These are phyloP conservation scores for Amazona guildingii DNA, from an alignment of 2,113 vertebrate species.

Conservation along the genomic window DNA sequence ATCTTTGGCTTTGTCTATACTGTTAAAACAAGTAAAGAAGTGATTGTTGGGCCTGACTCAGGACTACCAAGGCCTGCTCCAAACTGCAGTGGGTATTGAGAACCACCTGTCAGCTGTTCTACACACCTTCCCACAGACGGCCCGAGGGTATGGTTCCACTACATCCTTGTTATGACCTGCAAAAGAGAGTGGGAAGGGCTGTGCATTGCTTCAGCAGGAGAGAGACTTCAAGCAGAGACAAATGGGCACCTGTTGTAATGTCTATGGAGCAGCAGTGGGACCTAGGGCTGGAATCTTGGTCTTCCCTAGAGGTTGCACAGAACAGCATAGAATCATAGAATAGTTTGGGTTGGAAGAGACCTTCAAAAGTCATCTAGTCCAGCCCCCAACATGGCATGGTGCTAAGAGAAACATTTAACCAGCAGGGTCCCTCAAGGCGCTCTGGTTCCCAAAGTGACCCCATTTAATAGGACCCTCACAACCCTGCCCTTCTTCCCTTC, in stretches of 20 bases:
- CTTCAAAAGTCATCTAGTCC: not conserved
- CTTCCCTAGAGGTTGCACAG: not conserved
- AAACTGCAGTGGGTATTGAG: rapidly evolving
- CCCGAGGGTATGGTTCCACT: not conserved
- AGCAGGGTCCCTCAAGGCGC: not conserved
- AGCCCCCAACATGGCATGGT: not conserved
- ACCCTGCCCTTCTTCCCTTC: not conserved
- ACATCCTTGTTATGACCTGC: rapidly evolving
- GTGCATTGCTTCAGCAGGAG: rapidly evolving
- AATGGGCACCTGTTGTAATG: rapidly evolving
- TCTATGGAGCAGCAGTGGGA: not conserved
- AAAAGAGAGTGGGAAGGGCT: not conserved
- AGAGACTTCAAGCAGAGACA: not conserved
- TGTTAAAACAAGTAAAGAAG: not conserved
- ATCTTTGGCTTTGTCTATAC: not conserved
- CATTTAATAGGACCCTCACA: not conserved
- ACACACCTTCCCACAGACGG: not conserved
- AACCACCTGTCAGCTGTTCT: not conserved
- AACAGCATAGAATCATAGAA: not conserved
- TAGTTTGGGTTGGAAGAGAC: not conserved
- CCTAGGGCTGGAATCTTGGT: not conserved
- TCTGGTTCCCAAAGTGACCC: not conserved
- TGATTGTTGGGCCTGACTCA: not conserved
- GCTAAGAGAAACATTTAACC: not conserved
- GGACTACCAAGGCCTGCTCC: not conserved